These are phyloP conservation scores for Mamestra configurata DNA, from an alignment of 1,140 invertebrate genomes.

Conservation along the genomic window DNA sequence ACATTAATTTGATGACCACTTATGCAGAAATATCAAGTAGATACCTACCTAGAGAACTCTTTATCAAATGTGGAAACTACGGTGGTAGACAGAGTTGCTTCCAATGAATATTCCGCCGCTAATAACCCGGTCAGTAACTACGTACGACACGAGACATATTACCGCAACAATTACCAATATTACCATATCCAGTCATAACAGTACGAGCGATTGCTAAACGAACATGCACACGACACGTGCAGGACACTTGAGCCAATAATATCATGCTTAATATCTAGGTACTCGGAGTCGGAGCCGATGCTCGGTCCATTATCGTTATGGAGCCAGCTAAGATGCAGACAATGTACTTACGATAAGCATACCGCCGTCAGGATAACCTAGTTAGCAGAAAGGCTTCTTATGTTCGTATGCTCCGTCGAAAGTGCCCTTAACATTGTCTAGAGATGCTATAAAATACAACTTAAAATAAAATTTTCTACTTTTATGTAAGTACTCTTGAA, in stretches of 20 bases:
- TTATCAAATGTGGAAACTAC: background rate
- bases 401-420: background rate
- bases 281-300: background rate
- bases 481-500: background rate
- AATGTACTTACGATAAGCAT: slow-evolving; percentile 72
- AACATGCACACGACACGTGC: background rate
- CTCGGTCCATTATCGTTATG: slow-evolving; percentile 68
- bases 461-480: slow-evolving; percentile 20
- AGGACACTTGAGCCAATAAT: background rate
- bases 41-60: background rate
- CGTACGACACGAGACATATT: slow-evolving; percentile 29
- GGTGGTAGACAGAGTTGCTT: background rate
- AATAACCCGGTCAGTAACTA: background rate
- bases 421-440: slow-evolving; percentile 32
- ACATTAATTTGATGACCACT: background rate
- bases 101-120: slow-evolving; percentile 30
- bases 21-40: background rate
- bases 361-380: slow-evolving; percentile 65
- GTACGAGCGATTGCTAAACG: slow-evolving; percentile 27
- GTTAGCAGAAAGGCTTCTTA: slow-evolving; percentile 61
- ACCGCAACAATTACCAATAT: slow-evolving; percentile 39
- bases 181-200: slow-evolving; percentile 33
- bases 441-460: slow-evolving; percentile 34
- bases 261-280: background rate
- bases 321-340: slow-evolving; percentile 75